Base-by-base conservation (phyloP, 1,140 invertebrate species). In the Limonius californicus region DNA sequence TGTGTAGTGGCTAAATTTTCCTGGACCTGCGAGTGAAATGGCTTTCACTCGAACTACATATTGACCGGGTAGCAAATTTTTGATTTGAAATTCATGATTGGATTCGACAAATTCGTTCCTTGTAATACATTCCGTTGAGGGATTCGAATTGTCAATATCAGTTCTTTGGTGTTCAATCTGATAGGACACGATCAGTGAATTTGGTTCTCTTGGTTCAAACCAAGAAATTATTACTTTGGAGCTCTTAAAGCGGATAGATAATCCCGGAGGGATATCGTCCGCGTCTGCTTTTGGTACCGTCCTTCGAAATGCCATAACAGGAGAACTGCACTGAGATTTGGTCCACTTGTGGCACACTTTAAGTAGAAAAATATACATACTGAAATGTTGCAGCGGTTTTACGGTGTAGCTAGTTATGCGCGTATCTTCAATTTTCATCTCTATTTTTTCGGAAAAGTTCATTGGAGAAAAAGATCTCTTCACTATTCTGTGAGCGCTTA, bases 101-200 rank as follows among this genome's bases (percentile, higher is more conserved):
- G n/a, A n/a, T n/a, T 72, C 9, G 87, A 54, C 16, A 80, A 79
- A 70, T 91, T 90, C 57, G 81, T 82, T 1, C 89, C 89, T n/a
- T n/a, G n/a, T 43, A 42, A 59, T 27, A 18, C 57, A 50, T 18
- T 57, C 53, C 2, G 27, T 43, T 11, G 14, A 23, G 2, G 15
- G 9, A 11, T 42, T 53, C 14, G 42, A 23, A 39, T 30, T n/a
- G n/a, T n/a, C 55, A 59, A 32, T 59, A 23, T 78, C 77, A 2
- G 74, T 63, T 65, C 77, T 77, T 50, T 69, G 78, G 65, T 85
- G 83, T 57, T 84, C 78, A 1, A 89, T 70, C 11, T 79, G 76
- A 68, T 88, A 89, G 0, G 81, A 78, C 1, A 88, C 74, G 35
- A 88, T 83, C 0, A 84, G 67, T 0, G 83, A 83, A 72, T 90